These are phyloP conservation scores for Drosophila siamana DNA, from an alignment of 2,888 invertebrate genomes.

Conservation along the genomic window DNA sequence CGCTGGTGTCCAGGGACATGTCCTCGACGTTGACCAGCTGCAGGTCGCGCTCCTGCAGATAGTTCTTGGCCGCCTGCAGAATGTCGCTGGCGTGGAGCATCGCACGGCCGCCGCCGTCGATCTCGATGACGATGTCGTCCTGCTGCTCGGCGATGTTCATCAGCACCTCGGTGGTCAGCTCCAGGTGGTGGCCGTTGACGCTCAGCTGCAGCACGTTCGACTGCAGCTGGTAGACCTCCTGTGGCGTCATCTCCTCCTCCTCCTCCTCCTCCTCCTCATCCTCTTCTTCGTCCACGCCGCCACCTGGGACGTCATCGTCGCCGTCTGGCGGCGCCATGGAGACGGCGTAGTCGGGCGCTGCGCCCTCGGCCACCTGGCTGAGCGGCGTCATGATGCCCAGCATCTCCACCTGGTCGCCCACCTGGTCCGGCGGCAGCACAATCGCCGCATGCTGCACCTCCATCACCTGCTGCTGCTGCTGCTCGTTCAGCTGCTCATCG, in stretches of 20 bases:
- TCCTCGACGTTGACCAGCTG: constrained; percentile 85
- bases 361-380: constrained; percentile 49
- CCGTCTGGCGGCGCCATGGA: constrained; percentile 3
- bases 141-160: constrained; percentile 63
- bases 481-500: background rate
- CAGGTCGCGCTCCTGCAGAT: constrained; percentile 62
- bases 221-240: constrained; percentile 38
- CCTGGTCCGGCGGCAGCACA: background rate
- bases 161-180: constrained; percentile 52
- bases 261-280: constrained; percentile 16
- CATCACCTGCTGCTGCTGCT: background rate
- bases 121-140: constrained; percentile 53
- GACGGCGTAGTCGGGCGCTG: background rate
- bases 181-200: constrained; percentile 59
- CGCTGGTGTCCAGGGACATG: constrained; percentile 25
- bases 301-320: constrained; percentile 15
- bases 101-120: constrained; percentile 30
- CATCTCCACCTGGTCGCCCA: constrained; percentile 29
- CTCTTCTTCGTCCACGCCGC: background rate
- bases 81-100: constrained; percentile 56
- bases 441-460: background rate
- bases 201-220: constrained; percentile 51
- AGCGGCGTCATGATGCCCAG: constrained; percentile 54
- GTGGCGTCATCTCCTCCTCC: constrained; percentile 2
- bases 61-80: constrained; percentile 80